These are phyloP conservation scores for Ormyrus nitidulus DNA, from an alignment of 2,888 invertebrate genomes.

Conservation along the genomic window DNA sequence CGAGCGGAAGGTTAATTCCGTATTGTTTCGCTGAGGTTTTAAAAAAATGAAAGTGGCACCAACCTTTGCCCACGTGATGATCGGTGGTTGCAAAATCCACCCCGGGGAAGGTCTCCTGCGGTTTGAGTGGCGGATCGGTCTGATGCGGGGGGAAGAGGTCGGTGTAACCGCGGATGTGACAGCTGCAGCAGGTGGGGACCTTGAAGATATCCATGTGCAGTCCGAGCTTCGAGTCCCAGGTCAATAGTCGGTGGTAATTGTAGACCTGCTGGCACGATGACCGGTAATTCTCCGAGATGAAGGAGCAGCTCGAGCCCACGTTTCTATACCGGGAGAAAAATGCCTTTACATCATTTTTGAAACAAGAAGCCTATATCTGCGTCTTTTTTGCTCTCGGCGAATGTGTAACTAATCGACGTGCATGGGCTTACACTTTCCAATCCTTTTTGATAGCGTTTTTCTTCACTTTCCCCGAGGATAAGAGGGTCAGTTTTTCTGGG, in stretches of 20 bases:
- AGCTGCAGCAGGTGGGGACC: constrained; percentile 89
- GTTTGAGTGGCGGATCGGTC: constrained; percentile 77
- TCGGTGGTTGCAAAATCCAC: constrained; percentile 73
- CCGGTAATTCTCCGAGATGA: constrained; percentile 86
- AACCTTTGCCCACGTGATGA: constrained; percentile 47
- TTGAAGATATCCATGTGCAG: constrained; percentile 91
- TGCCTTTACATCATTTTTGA: neutral
- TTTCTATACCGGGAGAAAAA: constrained; percentile 76
- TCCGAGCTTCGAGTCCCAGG: constrained; percentile 88
- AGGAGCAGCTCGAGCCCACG: constrained; percentile 86
- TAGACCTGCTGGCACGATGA: constrained; percentile 90
- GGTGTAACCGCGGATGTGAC: constrained; percentile 87
- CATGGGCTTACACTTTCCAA: constrained; percentile 30
- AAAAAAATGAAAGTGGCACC: neutral
- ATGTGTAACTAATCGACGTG: too few relatives aligned
- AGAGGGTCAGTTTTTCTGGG: constrained; percentile 39
- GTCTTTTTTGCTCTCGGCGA: too few relatives aligned
- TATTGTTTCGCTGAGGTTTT: too few relatives aligned
- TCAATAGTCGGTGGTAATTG: constrained; percentile 87
- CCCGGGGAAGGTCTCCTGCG: constrained; percentile 79
- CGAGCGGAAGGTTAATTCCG: too few relatives aligned
- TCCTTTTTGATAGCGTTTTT: constrained; percentile 28
- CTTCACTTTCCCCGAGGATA: constrained; percentile 35
- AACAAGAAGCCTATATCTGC: too few relatives aligned
- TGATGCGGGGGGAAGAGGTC: constrained; percentile 82